Evolutionary conservation across 2,113 vertebrate genomes (phyloP), one percentile per base, ranked within the genome.

Genomic region (Todiramphus saurophagus): DNA sequence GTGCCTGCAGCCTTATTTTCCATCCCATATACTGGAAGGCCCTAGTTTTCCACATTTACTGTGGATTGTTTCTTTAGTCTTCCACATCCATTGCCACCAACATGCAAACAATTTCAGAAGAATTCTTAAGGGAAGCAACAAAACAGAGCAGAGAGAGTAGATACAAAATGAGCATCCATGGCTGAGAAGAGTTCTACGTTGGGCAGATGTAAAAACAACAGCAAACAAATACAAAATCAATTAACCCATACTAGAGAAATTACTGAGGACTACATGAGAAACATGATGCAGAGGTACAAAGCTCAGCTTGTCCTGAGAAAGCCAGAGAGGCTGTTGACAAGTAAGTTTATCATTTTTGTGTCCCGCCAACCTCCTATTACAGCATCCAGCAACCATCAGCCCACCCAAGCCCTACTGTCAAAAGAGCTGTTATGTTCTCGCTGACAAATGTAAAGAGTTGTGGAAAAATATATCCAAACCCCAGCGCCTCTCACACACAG

Each of bases 321-420:
- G 69, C 77, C 69, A 87, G 81, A 64, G 86, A 79, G 39, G 70
- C 94, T 95, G 96, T 89, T 97, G 95, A 97, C 96, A 97, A 97
- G 93, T 75, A 46, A 95, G 91, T 97, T 96, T 96, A 87, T 96
- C 94, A 96, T 93, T 74, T 83, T 83, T 82, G 62, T 62, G 74
- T 82, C 66, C 74, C 24, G 69, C 91, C 94, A 97, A n/a, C 94
- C 81, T 94, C 81, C 66, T 92, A 41, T 96, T 93, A 94, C 89
- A 89, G 69, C 74, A 96, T 96, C 69, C 94, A 96, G 78, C 74
- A 89, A 86, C 94, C 89, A 76, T 87, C 62, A 60, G 94, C 89
- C 95, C 96, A 96, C 94, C 95, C 96, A 97, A 84, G 89, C 79
- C 91, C 87, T 81, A 81, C 95, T 75, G 89, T 93, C 91, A 94